Base-by-base conservation (phyloP, 2,797 vertebrate species). In the Enteromius mattozi region DNA sequence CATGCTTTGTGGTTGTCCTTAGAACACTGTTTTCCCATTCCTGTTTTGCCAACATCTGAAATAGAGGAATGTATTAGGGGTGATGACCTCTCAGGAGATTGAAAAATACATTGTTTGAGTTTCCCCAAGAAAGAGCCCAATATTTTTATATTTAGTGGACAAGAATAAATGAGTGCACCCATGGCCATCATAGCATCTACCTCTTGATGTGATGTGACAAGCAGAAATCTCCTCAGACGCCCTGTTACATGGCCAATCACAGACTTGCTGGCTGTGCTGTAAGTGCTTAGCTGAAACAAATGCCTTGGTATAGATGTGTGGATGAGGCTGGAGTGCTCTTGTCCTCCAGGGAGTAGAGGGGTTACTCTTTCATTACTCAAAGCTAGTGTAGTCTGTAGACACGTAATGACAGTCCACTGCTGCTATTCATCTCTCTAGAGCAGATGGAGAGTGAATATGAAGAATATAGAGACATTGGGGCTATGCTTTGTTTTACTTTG, bases 191-290 rank as follows among this genome's bases (percentile, higher is more conserved):
- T 66, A 85, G 75, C 78, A 59, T 42, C 78, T 76, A 80, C 66
- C 69, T 86, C 72, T 59, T 83, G 61, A 89, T 84, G 42, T 16
- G 80, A 88, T 70, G 87, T 78, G 88, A 88, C 83, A 88, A 54
- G 72, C 14, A 81, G 77, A 82, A 77, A 72, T 87, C 85, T 42
- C 56, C 71, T 78, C 49, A 82, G 80, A 85, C 37, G 42, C 12
- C 81, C 42, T 10, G 71, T 69, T 78, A 37, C 75, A 27, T 54
- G 71, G 61, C 77, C 72, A 70, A 70, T 80, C 80, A 37, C 63
- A 65, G 37, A 51, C 30, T 21, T 27, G 40, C 35, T n/a, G 33
- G 70, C 6, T 61, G 33, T 83, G 59, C 17, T 63, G 51, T 81
- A 86, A 88, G 86, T 85, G 75, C 83, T 85, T 75, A 72, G 78